These are phyloP conservation scores for Dione juno DNA, from an alignment of 2,888 invertebrate species.

Conservation along the genomic window DNA sequence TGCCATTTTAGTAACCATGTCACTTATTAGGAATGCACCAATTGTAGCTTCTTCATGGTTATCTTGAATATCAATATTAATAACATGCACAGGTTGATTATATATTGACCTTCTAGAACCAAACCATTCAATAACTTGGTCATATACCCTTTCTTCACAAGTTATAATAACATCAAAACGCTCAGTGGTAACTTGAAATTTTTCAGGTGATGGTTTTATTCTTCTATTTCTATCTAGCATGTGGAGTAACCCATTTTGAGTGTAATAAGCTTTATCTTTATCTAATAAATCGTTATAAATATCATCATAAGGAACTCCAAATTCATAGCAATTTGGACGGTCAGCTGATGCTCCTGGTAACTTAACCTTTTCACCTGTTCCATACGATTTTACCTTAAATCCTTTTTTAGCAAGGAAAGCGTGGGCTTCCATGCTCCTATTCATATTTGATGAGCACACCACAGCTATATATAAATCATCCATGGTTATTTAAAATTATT, in stretches of 20 bases:
- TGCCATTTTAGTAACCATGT: slow-evolving; percentile 95
- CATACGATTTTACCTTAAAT: slow-evolving; percentile 96
- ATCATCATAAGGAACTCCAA: slow-evolving; percentile 96
- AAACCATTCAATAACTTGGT: slow-evolving; percentile 98
- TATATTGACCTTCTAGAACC: slow-evolving; percentile 90
- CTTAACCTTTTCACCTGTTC: slow-evolving; percentile 97
- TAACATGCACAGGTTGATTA: slow-evolving; percentile 96
- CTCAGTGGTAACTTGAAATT: slow-evolving; percentile 94
- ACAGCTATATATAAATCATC: slow-evolving; percentile 92
- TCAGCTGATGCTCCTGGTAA: slow-evolving; percentile 97
- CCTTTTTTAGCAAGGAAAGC: slow-evolving; percentile 98
- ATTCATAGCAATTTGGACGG: slow-evolving; percentile 98
- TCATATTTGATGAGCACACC: slow-evolving; percentile 99
- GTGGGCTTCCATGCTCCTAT: slow-evolving; percentile 99
- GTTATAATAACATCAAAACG: slow-evolving; percentile 98
- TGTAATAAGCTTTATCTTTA: slow-evolving; percentile 97
- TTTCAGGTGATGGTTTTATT: slow-evolving; percentile 96
- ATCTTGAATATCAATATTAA: slow-evolving; percentile 99
- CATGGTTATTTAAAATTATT: slow-evolving; percentile 50
- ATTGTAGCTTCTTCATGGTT: slow-evolving; percentile 99
- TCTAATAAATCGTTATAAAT: slow-evolving; percentile 95
- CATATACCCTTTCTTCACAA: slow-evolving; percentile 99
- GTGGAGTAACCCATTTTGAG: slow-evolving; percentile 98
- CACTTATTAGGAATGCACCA: slow-evolving; percentile 98
- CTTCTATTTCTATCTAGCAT: slow-evolving; percentile 98